A percentile compares a stretch with the other conserved stretches of the same genome.
These are phyloP conservation scores for Hypselothyrea guttata DNA, from an alignment of 2,888 invertebrate species.

Conservation along the genomic window DNA sequence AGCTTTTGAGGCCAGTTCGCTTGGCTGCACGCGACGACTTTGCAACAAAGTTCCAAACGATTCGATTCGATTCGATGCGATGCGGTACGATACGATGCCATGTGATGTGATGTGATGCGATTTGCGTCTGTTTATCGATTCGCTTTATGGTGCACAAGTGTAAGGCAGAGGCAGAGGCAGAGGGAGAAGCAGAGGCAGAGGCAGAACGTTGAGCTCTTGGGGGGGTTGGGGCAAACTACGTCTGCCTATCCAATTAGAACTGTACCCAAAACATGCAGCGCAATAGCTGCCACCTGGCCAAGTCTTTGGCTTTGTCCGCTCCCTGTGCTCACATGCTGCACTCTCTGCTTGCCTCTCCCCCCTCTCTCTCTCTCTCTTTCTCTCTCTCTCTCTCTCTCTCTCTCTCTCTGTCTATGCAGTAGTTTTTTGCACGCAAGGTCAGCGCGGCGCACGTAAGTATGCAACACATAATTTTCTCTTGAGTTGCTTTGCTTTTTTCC, in stretches of 20 bases:
- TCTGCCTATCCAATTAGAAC: conserved; percentile 67
- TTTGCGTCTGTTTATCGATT: conserved; percentile 56
- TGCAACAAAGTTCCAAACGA: too few relatives aligned
- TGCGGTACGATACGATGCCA: conserved; percentile 7
- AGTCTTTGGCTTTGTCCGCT: conserved; percentile 5
- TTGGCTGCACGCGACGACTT: conserved; percentile 48
- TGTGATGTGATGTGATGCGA: conserved; percentile 1
- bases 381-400: neutral
- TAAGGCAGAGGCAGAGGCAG: too few relatives aligned
- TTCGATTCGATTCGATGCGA: too few relatives aligned
- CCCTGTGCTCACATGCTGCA: neutral
- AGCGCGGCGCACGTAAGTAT: conserved; percentile 71
- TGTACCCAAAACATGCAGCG: conserved; percentile 65
- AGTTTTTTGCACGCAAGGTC: conserved; percentile 60
- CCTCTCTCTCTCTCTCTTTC: neutral
- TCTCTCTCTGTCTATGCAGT: neutral
- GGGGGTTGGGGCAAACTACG: too few relatives aligned
- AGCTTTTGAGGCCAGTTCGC: conserved; percentile 54
- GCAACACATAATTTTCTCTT: conserved; percentile 69
- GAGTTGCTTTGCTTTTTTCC: conserved; percentile 26
- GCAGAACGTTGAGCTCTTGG: too few relatives aligned
- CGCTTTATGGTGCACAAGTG: conserved; percentile 30
- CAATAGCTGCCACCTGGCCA: conserved; percentile 49
- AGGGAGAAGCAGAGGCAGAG: too few relatives aligned
- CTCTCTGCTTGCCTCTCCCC: neutral